Conservation (phyloP, 2,797 vertebrate species). For the Fringilla coelebs region DNA sequence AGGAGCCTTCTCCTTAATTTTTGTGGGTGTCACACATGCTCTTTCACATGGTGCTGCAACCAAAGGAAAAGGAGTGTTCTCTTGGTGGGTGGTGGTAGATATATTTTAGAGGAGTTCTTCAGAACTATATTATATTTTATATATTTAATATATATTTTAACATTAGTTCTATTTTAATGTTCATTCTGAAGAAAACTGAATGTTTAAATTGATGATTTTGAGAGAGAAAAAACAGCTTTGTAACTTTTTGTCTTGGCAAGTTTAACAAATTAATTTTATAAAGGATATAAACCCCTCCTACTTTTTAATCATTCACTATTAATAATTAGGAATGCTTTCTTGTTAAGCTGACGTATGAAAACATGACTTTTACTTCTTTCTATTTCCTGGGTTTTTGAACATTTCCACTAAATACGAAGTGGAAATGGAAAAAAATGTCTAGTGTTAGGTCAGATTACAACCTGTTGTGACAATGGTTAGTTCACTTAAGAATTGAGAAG, state of each 20-base stretch:
- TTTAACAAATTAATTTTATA: neutral
- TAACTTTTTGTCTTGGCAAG: neutral
- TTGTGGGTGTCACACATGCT: accelerated
- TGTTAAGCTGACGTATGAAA: neutral
- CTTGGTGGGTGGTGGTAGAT: neutral
- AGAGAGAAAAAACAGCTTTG: neutral
- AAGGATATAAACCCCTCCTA: neutral
- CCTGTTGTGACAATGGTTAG: neutral
- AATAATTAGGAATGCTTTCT: neutral
- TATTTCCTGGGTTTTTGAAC: neutral
- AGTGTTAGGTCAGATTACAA: neutral
- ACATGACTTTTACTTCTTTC: neutral
- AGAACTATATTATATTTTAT: neutral
- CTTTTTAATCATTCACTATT: neutral
- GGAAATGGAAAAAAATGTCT: neutral
- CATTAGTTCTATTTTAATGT: neutral
- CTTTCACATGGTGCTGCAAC: neutral
- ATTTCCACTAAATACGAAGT: neutral
- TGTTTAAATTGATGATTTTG: neutral
- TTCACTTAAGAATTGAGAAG: neutral
- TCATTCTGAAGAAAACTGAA: neutral
- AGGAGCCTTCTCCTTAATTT: neutral
- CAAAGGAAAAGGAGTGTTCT: neutral
- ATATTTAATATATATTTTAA: neutral
- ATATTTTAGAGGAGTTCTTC: neutral